Base-by-base conservation (phyloP, 1,140 invertebrate genomes). In the Pomacea maculata region DNA sequence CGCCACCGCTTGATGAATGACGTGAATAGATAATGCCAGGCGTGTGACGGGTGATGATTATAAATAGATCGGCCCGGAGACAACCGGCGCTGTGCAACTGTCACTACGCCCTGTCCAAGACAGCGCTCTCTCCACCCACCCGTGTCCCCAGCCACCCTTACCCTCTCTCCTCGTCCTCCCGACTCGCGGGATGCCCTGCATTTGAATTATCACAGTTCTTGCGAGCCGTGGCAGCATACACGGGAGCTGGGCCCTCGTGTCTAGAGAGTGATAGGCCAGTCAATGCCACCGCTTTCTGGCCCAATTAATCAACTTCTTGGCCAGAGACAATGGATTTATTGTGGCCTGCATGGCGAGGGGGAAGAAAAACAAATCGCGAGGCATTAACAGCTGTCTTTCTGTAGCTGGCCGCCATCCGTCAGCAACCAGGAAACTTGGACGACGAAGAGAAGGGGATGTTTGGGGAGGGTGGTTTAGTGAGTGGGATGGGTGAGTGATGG, bases 51-150 rank as follows among this genome's bases (percentile, higher is more conserved):
- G 67, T 70, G 67, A 70, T 70, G 67, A 70, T 70, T 70, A 70
- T 70, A 70, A 70, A 70, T 70, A 70, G 67, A 70, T 70, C 67
- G 67, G 67, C n/a, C 67, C 29, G 67, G 67, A 70, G 67, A 70
- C 67, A 70, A 70, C 67, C 11, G 29, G 67, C 67, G 67, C 67
- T 70, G 67, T 70, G 21, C n/a, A 70, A 70, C n/a, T 70, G 67
- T 70, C 67, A 70, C 67, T 25, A 14, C 67, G 67, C 67, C 67
- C 67, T 25, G 21, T 70, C 29, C 29, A n/a, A 70, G 67, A 70
- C 67, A 70, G 67, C 11, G 10, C 12, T 61, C 21, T n/a, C 67
- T 11, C 67, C 67, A 11, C 67, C 21, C 21, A 12, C 21, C 67
- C 67, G 12, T n/a, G 12, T 70, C n/a, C 55, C 54, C 55, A 21